A percentile compares a stretch with the other conserved stretches of the same genome.
phyloP scores from a whole-genome alignment of 2,888 invertebrate species.

The Idaea aversata region DNA sequence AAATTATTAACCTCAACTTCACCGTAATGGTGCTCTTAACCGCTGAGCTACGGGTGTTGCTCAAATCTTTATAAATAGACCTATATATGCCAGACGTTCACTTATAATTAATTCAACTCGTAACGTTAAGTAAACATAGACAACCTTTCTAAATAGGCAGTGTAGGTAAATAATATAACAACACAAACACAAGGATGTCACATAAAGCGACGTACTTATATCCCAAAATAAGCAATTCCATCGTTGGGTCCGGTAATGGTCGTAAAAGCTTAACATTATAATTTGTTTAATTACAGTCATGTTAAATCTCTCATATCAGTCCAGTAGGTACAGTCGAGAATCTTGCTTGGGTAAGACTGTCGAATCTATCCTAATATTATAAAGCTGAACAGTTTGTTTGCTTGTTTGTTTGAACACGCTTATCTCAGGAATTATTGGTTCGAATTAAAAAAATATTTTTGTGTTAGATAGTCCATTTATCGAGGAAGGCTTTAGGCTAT shows the following conservation, averaged over 20 bases:
- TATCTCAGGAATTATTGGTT: no score
- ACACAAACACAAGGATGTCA: neutral
- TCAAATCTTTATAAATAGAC: neutral
- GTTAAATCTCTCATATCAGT: neutral
- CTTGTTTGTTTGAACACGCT: no score
- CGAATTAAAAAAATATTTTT: no score
- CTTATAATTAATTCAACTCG: neutral
- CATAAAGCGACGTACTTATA: neutral
- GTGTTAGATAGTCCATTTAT: no score
- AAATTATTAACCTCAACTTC: no score
- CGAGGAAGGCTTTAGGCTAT: no score
- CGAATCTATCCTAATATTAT: no score
- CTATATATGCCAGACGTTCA: neutral
- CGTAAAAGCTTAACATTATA: neutral
- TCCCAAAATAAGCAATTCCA: conserved; percentile 6
- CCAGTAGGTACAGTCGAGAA: neutral
- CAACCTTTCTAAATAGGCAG: neutral
- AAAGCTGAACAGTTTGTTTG: no score
- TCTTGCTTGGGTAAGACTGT: neutral
- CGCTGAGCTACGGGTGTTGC: no score
- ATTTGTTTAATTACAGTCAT: neutral
- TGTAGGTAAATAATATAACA: neutral
- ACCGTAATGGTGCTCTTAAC: no score
- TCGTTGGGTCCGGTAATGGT: conserved; percentile 4
- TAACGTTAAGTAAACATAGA: neutral